Conservation (phyloP, 2,797 vertebrate genomes). For the Arnoldichthys spilopterus region DNA sequence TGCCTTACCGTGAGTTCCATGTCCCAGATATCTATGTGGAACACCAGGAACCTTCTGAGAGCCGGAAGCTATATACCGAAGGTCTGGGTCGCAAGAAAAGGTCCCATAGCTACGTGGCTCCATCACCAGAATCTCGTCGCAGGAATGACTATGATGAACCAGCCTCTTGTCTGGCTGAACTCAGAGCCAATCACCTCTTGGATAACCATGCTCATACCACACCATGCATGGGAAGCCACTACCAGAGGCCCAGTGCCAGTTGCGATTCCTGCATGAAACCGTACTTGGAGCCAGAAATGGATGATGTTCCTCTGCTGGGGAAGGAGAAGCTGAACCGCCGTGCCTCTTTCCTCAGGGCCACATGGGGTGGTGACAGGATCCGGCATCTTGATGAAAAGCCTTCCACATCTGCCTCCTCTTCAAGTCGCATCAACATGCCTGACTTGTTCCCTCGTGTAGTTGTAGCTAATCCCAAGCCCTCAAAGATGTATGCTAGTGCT, state of each 20-base stretch:
- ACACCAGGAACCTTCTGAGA: conserved; percentile 69
- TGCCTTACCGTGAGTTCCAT: conserved; percentile 77
- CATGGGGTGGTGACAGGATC: conserved; percentile 78
- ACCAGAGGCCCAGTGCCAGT: conserved; percentile 75
- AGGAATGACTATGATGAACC: conserved; percentile 74
- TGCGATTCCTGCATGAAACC: conserved; percentile 78
- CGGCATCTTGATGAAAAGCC: conserved; percentile 77
- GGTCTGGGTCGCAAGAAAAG: conserved; percentile 70
- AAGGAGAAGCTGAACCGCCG: conserved; percentile 82
- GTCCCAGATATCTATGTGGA: conserved; percentile 80
- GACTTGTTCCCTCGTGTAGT: conserved; percentile 81
- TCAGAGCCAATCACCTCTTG: conserved; percentile 78
- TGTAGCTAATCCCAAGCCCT: conserved; percentile 69
- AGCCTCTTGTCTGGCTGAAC: conserved; percentile 72
- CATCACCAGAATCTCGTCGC: conserved; percentile 65
- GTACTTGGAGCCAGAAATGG: conserved; percentile 78
- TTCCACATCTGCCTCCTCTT: conserved; percentile 60
- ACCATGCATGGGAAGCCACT: conserved; percentile 74
- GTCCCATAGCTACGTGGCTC: conserved; percentile 73
- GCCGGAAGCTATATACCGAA: conserved; percentile 73
- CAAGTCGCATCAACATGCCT: conserved; percentile 71
- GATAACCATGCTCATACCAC: conserved; percentile 73
- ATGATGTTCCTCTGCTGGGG: conserved; percentile 77
- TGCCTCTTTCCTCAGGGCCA: conserved; percentile 80
- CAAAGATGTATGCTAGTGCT: conserved; percentile 71